Conservation (phyloP, 1,140 invertebrate species). For the Leptopilina boulardi region DNA sequence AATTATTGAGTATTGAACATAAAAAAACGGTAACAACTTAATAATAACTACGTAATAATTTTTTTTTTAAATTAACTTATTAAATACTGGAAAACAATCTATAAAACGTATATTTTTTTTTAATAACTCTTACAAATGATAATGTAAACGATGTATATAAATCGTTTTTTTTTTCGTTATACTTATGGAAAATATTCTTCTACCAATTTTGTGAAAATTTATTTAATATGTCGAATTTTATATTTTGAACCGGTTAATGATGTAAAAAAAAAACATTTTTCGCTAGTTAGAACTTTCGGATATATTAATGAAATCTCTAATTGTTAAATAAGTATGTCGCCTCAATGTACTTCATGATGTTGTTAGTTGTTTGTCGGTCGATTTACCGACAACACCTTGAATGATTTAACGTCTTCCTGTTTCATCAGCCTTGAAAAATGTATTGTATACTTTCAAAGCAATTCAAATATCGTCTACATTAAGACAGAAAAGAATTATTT, state of each 20-base stretch:
- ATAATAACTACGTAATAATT: too few species aligned
- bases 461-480: conserved; percentile 19
- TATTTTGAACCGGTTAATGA: neutral
- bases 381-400: conserved; percentile 23
- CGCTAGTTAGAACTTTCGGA: neutral
- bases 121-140: too few species aligned
- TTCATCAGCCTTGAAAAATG: conserved; percentile 14
- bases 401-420: conserved; percentile 31
- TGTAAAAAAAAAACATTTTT: neutral
- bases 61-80: too few species aligned
- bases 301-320: conserved; percentile 9
- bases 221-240: too few species aligned
- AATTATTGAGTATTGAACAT: too few species aligned
- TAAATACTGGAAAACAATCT: too few species aligned
- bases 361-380: conserved; percentile 12
- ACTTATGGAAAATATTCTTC: too few species aligned
- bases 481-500: conserved; percentile 7
- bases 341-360: neutral
- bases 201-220: too few species aligned
- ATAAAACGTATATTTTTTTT: too few species aligned
- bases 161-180: too few species aligned
- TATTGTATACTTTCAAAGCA: conserved; percentile 27
- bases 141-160: too few species aligned
- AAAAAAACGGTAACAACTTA: too few species aligned
- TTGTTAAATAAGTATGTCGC: conserved; percentile 17